Evolutionary conservation across 1,140 invertebrate genomes (phyloP).

Genomic region (Drosophila mojavensis): DNA sequence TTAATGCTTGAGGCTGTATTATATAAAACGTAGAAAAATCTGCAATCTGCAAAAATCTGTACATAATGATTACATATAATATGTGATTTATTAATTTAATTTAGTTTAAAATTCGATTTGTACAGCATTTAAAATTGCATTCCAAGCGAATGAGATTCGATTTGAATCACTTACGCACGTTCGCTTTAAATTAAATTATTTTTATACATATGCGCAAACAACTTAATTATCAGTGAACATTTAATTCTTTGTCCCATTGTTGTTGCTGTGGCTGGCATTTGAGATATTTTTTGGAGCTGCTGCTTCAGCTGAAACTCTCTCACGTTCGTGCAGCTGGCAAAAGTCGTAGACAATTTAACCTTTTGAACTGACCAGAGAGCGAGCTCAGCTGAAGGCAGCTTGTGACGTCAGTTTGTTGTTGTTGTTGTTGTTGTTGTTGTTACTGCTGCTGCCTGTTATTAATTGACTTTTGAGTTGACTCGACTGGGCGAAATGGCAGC

Average conservation of each 20-base stretch:
- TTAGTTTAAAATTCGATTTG: too few species aligned
- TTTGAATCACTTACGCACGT: too few species aligned
- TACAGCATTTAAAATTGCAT: too few species aligned
- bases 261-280: not conserved
- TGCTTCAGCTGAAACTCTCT: constrained; percentile 51
- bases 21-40: too few species aligned
- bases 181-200: too few species aligned
- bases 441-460: constrained; percentile 61
- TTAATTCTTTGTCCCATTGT: not conserved
- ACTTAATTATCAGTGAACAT: constrained; percentile 34
- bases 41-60: too few species aligned
- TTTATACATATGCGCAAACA: too few species aligned
- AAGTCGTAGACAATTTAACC: constrained; percentile 63
- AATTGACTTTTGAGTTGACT: constrained; percentile 82
- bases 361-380: constrained; percentile 65
- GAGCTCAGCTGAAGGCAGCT: constrained; percentile 16
- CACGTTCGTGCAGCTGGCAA: constrained; percentile 58
- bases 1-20: too few species aligned
- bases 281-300: constrained; percentile 18
- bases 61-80: too few species aligned
- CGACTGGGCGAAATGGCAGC: constrained; percentile 63
- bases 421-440: constrained; percentile 30
- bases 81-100: too few species aligned
- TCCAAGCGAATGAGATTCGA: too few species aligned
- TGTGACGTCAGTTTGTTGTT: constrained; percentile 53